These are phyloP conservation scores for Plutella xylostella DNA, from an alignment of 2,888 invertebrate genomes.

Conservation along the genomic window DNA sequence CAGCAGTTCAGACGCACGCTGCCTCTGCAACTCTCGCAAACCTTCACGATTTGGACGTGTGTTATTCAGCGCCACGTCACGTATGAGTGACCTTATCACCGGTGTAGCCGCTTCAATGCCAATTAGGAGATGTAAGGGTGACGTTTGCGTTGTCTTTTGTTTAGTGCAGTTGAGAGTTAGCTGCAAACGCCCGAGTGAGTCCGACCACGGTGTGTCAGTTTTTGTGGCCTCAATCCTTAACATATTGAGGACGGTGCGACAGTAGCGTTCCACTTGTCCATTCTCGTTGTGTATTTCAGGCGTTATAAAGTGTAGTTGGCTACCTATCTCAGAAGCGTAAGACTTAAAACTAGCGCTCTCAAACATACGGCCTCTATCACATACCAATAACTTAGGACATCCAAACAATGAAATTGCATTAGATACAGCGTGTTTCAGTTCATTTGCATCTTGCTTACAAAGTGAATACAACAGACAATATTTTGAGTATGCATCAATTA, in stretches of 20 bases:
- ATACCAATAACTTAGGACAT: constrained; percentile 4
- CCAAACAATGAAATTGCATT: constrained; percentile 6
- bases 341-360: not conserved
- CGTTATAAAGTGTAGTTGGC: constrained; percentile 8
- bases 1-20: constrained; percentile 1
- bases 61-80: not conserved
- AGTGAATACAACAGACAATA: constrained; percentile 3
- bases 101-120: constrained; percentile 2
- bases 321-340: constrained; percentile 7
- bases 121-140: not conserved
- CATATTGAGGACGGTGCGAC: constrained; percentile 11
- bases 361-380: constrained; percentile 10
- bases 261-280: constrained; percentile 12
- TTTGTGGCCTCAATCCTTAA: constrained; percentile 8
- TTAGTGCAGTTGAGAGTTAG: constrained; percentile 5
- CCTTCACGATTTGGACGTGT: constrained; percentile 6
- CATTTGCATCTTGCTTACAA: constrained; percentile 3
- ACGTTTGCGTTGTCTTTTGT: not conserved
- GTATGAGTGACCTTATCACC: constrained; percentile 1
- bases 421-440: not conserved
- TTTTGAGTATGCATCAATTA: constrained; percentile 6
- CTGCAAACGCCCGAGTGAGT: constrained; percentile 10
- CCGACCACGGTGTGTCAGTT: constrained; percentile 5
- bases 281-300: constrained; percentile 11
- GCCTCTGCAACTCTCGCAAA: not conserved